Evolutionary conservation across 2,113 vertebrate species (phyloP).

Genomic region (Acrocephalus kingi): DNA sequence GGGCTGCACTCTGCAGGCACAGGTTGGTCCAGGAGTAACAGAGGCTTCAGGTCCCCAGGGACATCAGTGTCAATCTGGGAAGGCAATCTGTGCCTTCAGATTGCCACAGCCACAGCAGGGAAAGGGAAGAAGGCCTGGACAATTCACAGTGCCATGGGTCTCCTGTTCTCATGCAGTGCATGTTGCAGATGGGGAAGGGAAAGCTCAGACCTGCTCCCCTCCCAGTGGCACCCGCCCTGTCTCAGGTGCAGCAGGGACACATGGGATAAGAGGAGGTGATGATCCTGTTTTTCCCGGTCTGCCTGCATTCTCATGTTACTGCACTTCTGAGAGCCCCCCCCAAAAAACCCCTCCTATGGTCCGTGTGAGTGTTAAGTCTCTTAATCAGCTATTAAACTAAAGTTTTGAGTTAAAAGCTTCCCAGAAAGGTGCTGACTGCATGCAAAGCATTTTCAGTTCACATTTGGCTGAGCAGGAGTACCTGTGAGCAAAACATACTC

Average conservation of each 20-base stretch:
- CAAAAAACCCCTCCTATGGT: not conserved
- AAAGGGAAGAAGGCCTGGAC: not conserved
- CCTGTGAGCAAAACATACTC: not conserved
- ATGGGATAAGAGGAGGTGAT: not conserved
- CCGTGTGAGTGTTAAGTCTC: not conserved
- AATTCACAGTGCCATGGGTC: not conserved
- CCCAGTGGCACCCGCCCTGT: not conserved
- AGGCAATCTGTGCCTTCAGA: not conserved
- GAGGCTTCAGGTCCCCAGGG: not conserved
- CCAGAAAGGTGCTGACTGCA: not conserved
- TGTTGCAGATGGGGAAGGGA: not conserved
- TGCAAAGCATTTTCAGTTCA: not conserved
- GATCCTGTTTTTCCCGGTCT: not conserved
- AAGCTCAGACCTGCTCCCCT: not conserved
- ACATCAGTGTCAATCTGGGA: not conserved
- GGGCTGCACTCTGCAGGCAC: not conserved
- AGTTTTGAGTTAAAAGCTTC: not conserved
- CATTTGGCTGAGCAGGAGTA: not conserved
- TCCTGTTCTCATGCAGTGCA: fast-evolving
- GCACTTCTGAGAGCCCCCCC: not conserved
- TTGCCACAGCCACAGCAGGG: not conserved
- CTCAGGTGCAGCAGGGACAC: not conserved
- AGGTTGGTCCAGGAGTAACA: not conserved
- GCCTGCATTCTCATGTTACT: not conserved
- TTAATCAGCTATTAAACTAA: not conserved